Conservation (phyloP, 2,797 vertebrate genomes). For the Epinephelus malabaricus region DNA sequence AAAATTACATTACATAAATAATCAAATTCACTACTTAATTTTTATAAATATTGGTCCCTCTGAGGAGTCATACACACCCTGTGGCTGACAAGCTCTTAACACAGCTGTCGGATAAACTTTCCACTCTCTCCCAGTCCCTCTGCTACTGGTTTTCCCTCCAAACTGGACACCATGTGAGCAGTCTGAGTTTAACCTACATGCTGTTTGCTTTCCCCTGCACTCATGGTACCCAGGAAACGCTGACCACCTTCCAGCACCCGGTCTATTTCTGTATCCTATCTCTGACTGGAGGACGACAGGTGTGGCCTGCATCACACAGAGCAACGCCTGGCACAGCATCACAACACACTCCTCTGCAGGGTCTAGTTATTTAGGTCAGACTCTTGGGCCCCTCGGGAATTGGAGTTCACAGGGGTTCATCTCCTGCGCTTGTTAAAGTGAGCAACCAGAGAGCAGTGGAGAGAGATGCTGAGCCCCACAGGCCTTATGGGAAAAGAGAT, state of each 20-base stretch:
- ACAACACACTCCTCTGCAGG: constrained; percentile 43
- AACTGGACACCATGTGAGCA: constrained; percentile 24
- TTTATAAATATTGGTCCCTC: background rate
- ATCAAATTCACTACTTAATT: background rate
- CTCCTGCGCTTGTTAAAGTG: constrained; percentile 26
- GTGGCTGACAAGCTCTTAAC: background rate
- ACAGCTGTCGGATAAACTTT: background rate
- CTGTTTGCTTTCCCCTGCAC: constrained; percentile 27
- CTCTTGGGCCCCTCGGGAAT: constrained; percentile 6
- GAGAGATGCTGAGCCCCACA: constrained; percentile 9
- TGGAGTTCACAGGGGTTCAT: constrained; percentile 35
- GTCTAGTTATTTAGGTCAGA: constrained; percentile 71
- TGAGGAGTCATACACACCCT: background rate
- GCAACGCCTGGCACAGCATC: constrained; percentile 53
- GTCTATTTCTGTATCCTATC: constrained; percentile 74
- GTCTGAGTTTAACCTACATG: constrained; percentile 44
- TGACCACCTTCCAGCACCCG: constrained; percentile 60
- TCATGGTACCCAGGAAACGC: constrained; percentile 48
- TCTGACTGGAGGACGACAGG: constrained; percentile 69
- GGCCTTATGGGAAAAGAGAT: constrained; percentile 45
- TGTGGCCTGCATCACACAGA: constrained; percentile 64
- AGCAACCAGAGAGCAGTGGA: constrained; percentile 32
- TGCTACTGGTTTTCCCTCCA: constrained; percentile 31
- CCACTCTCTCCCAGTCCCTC: background rate
- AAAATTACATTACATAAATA: background rate